Evolutionary conservation across 2,113 vertebrate genomes (phyloP).

Genomic region (Rhea pennata): DNA sequence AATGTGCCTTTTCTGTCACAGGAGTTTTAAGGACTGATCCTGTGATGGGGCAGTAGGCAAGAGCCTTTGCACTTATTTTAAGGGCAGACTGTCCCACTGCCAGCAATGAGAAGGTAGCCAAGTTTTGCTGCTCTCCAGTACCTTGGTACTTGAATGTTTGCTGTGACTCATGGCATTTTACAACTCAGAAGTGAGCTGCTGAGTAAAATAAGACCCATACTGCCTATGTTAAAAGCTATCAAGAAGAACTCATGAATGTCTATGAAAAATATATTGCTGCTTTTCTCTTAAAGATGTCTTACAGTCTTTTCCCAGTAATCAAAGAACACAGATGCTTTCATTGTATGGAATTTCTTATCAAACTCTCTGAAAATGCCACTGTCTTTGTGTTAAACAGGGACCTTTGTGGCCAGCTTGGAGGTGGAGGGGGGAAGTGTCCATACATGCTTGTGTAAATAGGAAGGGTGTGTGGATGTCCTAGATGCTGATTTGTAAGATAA

Average conservation of each 20-base stretch:
- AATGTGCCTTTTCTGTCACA: accelerated
- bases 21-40: accelerated
- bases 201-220: not conserved
- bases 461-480: not conserved
- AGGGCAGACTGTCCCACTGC: not conserved
- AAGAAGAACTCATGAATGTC: not conserved
- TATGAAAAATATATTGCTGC: not conserved
- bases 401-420: not conserved
- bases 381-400: not conserved
- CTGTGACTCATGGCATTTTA: not conserved
- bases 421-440: not conserved
- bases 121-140: not conserved
- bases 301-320: not conserved
- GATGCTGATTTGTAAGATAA: not conserved
- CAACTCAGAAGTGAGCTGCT: not conserved
- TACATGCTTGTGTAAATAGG: not conserved
- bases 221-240: not conserved
- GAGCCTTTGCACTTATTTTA: not conserved
- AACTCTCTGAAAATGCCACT: not conserved
- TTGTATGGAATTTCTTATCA: not conserved
- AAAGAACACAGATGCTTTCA: not conserved
- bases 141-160: not conserved
- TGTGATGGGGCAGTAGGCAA: accelerated
- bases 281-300: not conserved
- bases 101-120: not conserved